Conservation (phyloP, 2,113 vertebrate species). For the Tragelaphus scriptus region DNA sequence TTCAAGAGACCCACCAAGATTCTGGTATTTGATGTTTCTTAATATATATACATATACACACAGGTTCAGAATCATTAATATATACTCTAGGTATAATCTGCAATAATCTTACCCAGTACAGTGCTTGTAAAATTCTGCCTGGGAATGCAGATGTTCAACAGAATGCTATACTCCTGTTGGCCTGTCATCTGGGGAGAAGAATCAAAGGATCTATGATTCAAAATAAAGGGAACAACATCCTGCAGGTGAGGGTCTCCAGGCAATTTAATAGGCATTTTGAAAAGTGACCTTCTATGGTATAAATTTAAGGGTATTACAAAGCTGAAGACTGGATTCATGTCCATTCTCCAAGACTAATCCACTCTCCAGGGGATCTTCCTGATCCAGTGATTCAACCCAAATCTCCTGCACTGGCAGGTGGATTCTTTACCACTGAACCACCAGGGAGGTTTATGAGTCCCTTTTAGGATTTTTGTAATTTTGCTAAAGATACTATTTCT, state of each 20-base stretch:
- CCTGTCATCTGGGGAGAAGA: background rate
- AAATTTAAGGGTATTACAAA: background rate
- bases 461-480: background rate
- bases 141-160: background rate
- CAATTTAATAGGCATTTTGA: no score
- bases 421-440: background rate
- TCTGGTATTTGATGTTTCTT: background rate
- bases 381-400: background rate
- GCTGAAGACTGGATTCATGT: background rate
- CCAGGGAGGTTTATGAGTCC: background rate
- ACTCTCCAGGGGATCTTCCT: background rate
- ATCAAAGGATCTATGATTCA: background rate
- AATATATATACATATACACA: background rate
- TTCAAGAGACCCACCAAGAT: background rate
- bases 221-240: background rate
- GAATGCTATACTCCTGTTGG: background rate
- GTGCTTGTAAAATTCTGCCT: background rate
- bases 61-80: background rate
- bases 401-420: background rate
- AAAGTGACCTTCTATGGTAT: background rate
- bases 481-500: background rate
- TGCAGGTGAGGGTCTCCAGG: rapidly evolving
- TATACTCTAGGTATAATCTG: background rate
- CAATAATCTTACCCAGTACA: background rate
- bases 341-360: background rate